Evolutionary conservation across 2,888 invertebrate genomes (phyloP).

Genomic region (Archaeoteleia sp.): DNA sequence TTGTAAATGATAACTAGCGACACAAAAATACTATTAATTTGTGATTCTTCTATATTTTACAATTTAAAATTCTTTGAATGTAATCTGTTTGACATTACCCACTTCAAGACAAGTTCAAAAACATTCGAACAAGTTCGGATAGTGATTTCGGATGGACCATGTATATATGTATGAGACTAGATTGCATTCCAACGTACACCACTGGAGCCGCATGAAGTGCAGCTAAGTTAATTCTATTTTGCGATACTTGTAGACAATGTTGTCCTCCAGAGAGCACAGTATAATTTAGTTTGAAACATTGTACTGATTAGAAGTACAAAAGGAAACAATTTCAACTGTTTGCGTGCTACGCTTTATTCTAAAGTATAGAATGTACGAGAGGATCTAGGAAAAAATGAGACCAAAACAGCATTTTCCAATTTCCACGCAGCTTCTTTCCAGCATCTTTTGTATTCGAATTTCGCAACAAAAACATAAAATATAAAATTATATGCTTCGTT

Average conservation of each 20-base stretch:
- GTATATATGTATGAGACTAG: conserved; percentile 37
- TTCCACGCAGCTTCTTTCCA: conserved; percentile 18
- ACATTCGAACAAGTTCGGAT: conserved; percentile 21
- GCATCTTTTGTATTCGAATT: no score
- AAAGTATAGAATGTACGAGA: not conserved
- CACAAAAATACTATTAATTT: no score
- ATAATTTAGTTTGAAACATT: conserved; percentile 25
- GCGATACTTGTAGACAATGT: conserved; percentile 22
- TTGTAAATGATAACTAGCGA: no score
- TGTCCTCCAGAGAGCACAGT: conserved; percentile 2
- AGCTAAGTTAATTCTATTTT: conserved; percentile 38
- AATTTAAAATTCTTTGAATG: not conserved
- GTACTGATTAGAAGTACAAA: conserved; percentile 37
- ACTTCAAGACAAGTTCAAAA: conserved; percentile 19
- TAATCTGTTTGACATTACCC: conserved; percentile 3
- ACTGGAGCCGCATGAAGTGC: not conserved
- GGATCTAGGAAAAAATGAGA: conserved; percentile 3
- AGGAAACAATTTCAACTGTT: conserved; percentile 12
- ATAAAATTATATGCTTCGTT: no score
- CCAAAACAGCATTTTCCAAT: conserved; percentile 14
- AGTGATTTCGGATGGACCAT: conserved; percentile 12
- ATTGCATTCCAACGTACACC: conserved; percentile 32
- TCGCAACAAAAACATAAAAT: no score
- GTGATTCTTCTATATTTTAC: no score
- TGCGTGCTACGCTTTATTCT: not conserved